Base-by-base conservation (phyloP, 2,888 invertebrate species). In the Platerodrilus igneus region DNA sequence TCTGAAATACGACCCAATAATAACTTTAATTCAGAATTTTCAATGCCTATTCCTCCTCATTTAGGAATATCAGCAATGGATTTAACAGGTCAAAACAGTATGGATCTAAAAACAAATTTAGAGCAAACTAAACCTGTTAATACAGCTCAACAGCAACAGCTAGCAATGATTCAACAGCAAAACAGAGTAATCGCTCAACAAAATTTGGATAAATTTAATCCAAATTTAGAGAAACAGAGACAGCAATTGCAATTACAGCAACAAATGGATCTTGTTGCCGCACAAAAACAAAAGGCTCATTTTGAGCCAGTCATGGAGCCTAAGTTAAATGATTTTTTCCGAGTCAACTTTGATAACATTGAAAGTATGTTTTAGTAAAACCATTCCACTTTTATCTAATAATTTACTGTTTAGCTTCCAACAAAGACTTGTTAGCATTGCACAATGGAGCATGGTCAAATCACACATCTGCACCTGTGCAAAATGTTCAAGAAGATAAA, bases 281-380 rank as follows among this genome's bases (percentile, higher is more conserved):
- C 68, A n/a, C 59, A 60, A 37, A 58, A 64, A 38, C 58, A 59
- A 39, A n/a, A n/a, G n/a, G n/a, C n/a, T n/a, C 68, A 68, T 48
- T 68, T 67, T 48, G 69, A 69, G 28, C 65, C 68, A 0, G 47
- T 67, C 18, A 64, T 67, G 54, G 82, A 82, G 58, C 81, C 81
- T 52, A 83, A 83, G 61, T 70, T 84, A 17, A 79, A 81, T 9
- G 84, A 85, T 60, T 84, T 84, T 60, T 67, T 82, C 45, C 77
- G 84, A 56, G 79, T 81, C 5, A 84, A 83, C 66, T 64, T 83
- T 46, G 84, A 85, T 57, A 82, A 76, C 59, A 65, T 84, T 42
- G 84, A 84, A 63, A 81, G 80, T 58, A 42, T n/a, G 26, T n/a
- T 19, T 14, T 25, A 18, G 18, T 8, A 17, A 33, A n/a, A 15